These are phyloP conservation scores for Acleris emargana DNA, from an alignment of 2,888 invertebrate genomes.

Conservation along the genomic window DNA sequence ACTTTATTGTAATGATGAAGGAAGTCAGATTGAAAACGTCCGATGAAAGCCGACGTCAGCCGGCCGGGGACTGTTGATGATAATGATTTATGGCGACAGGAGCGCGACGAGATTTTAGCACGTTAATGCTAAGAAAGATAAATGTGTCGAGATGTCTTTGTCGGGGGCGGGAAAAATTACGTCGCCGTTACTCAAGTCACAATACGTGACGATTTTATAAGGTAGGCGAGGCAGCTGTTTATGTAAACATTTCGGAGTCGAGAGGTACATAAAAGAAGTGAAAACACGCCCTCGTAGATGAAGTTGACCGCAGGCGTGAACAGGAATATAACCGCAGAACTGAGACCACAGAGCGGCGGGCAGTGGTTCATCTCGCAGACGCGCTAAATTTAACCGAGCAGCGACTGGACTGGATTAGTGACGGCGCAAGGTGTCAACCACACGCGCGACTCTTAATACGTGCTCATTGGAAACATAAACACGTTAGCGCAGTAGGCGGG, in stretches of 20 bases:
- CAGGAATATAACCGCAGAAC: constrained; percentile 69
- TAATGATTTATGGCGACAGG: constrained; percentile 81
- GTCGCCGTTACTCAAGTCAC: constrained; percentile 50
- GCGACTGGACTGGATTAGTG: constrained; percentile 58
- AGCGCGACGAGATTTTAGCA: constrained; percentile 73
- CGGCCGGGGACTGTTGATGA: constrained; percentile 69
- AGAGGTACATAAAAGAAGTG: not conserved
- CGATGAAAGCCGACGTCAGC: constrained; percentile 74
- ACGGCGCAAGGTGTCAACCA: constrained; percentile 62
- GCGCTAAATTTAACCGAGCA: constrained; percentile 71
- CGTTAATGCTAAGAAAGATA: constrained; percentile 75
- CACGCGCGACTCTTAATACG: constrained; percentile 54
- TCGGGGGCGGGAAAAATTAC: constrained; percentile 59
- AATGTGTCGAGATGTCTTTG: constrained; percentile 69
- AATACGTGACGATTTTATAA: constrained; percentile 46
- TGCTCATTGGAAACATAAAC: constrained; percentile 52
- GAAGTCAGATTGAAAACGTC: constrained; percentile 79
- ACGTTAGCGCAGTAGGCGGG: constrained; percentile 36
- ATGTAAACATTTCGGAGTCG: constrained; percentile 31
- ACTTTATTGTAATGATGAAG: constrained; percentile 81
- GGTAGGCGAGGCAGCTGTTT: constrained; percentile 32
- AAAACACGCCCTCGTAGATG: constrained; percentile 47
- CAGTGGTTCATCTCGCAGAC: constrained; percentile 65
- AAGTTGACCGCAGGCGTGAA: constrained; percentile 67
- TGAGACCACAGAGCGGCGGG: constrained; percentile 64